Percentiles rank a stretch among this genome's conserved stretches.
These are phyloP conservation scores for Andrena praecox DNA, from an alignment of 2,888 invertebrate species.

Conservation along the genomic window DNA sequence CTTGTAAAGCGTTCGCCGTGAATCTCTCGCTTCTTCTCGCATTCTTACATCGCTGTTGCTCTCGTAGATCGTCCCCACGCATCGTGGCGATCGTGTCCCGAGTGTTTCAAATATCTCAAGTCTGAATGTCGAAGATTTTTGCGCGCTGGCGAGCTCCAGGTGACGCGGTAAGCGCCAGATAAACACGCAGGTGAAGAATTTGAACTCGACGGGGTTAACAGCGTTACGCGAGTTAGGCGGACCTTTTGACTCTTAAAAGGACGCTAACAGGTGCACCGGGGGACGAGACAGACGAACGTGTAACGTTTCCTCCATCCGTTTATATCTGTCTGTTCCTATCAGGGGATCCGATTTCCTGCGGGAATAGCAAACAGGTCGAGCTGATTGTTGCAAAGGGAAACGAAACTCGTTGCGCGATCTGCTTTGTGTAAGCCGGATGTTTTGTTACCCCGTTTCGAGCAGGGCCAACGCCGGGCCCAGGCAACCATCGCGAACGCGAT, in stretches of 20 bases:
- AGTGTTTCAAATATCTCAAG: neutral
- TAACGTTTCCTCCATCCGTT: conserved; percentile 46
- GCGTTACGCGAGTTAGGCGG: conserved; percentile 42
- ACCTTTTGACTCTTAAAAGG: conserved; percentile 57
- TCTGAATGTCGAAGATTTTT: neutral
- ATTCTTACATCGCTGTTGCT: too few species aligned
- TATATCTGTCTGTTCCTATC: conserved; percentile 56
- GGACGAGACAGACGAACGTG: conserved; percentile 50
- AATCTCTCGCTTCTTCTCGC: too few species aligned
- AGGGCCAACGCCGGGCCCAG: conserved; percentile 22
- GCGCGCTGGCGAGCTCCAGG: neutral
- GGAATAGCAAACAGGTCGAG: conserved; percentile 66
- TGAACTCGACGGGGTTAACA: conserved; percentile 27
- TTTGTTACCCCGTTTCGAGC: conserved; percentile 38
- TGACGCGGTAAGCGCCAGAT: neutral
- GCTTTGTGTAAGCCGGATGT: conserved; percentile 52
- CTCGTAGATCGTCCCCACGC: too few species aligned
- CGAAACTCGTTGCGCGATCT: conserved; percentile 59
- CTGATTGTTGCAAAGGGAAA: conserved; percentile 65
- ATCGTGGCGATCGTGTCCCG: too few species aligned
- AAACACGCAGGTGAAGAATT: conserved; percentile 24
- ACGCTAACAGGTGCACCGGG: conserved; percentile 43
- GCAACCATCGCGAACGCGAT: conserved; percentile 2
- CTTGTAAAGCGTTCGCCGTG: too few species aligned
- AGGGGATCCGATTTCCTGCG: conserved; percentile 75